Conservation (phyloP, 2,797 vertebrate genomes). For the Rhabdophis nuchalis region DNA sequence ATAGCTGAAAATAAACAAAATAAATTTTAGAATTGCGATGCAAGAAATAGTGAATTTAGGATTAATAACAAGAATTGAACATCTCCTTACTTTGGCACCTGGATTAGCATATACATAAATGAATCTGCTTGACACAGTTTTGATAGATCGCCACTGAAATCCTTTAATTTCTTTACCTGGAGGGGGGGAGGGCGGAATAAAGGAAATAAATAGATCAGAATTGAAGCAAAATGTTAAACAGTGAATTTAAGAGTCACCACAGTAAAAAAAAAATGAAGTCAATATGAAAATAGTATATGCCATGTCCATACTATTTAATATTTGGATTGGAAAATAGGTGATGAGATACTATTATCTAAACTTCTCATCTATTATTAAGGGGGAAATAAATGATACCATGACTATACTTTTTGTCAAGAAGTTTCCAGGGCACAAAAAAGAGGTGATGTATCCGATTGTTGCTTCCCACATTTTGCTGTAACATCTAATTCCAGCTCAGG, state of each 20-base stretch:
- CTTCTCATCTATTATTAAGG: not conserved
- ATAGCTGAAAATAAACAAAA: conserved; percentile 75
- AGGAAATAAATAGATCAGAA: conserved; percentile 20
- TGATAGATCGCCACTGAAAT: conserved; percentile 86
- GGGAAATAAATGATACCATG: not conserved
- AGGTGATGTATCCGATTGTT: not conserved
- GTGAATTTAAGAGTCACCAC: not conserved
- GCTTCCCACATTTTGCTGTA: not conserved
- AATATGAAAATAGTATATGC: not conserved
- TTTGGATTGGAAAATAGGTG: not conserved
- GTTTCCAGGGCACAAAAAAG: not conserved
- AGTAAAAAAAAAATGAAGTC: not conserved
- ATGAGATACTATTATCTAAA: not conserved
- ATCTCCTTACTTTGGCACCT: conserved; percentile 88
- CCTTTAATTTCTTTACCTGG: conserved; percentile 89
- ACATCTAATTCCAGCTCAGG: not conserved
- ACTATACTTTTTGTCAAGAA: not conserved
- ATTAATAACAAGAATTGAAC: conserved; percentile 27
- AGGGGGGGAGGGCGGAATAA: conserved; percentile 12
- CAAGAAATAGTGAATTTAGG: conserved; percentile 6
- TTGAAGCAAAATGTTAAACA: conserved; percentile 35
- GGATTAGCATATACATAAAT: conserved; percentile 92
- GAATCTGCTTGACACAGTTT: conserved; percentile 94
- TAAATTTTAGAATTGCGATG: conserved; percentile 34
- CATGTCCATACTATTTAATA: not conserved